A percentile compares a stretch with the other conserved stretches of the same genome.
phyloP scores from a whole-genome alignment of 2,888 invertebrate species.

The Amiota minor region DNA sequence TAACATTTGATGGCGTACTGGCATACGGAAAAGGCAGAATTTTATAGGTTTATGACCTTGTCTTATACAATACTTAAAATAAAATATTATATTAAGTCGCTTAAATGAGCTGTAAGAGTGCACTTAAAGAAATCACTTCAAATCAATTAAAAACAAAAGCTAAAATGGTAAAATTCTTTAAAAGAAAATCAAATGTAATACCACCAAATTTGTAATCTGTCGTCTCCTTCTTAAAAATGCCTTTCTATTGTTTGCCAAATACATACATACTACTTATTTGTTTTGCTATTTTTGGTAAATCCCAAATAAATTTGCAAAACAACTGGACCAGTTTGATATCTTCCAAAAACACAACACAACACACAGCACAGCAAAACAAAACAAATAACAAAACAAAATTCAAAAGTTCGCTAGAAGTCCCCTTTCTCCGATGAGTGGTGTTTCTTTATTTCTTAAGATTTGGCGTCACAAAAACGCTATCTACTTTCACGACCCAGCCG shows the following conservation, averaged over 20 bases:
- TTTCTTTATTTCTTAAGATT: background rate
- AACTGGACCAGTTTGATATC: conserved; percentile 13
- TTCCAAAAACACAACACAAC: background rate
- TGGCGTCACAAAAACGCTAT: conserved; percentile 48
- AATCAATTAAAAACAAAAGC: conserved; percentile 4
- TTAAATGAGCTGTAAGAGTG: conserved; percentile 10
- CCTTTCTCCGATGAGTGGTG: conserved; percentile 10
- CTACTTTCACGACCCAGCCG: conserved; percentile 61
- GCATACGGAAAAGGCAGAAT: too few relatives aligned
- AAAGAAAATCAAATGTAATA: background rate
- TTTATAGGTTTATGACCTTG: too few relatives aligned
- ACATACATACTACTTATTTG: background rate
- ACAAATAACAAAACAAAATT: background rate
- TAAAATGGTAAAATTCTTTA: conserved; percentile 3
- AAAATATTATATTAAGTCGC: background rate
- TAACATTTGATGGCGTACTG: too few relatives aligned
- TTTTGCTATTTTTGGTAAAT: conserved; percentile 12
- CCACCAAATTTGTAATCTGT: background rate
- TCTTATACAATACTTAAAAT: background rate
- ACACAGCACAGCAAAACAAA: background rate
- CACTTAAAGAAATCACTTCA: background rate
- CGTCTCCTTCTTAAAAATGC: too few relatives aligned
- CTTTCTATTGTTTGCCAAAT: background rate
- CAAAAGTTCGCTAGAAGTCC: conserved; percentile 6
- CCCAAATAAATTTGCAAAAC: conserved; percentile 5